These are phyloP conservation scores for Eupithecia exiguata DNA, from an alignment of 2,888 invertebrate species.

Conservation along the genomic window DNA sequence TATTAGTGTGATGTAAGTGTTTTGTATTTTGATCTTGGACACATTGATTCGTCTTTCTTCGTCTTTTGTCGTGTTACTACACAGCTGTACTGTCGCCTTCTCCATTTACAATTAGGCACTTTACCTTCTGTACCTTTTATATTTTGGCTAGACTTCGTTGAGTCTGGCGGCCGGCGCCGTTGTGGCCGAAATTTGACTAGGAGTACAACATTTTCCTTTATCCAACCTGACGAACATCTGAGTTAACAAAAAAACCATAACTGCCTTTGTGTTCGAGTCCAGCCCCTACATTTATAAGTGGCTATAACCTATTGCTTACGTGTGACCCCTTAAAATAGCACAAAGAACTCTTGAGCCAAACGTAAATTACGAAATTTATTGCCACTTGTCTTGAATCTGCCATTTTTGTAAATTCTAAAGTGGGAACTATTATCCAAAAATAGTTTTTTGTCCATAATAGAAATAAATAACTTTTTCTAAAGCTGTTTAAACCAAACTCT, in stretches of 20 bases:
- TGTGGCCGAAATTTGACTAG: neutral
- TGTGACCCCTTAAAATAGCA: conserved; percentile 21
- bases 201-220: neutral
- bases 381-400: conserved; percentile 20
- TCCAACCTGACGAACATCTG: neutral
- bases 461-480: neutral
- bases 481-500: neutral
- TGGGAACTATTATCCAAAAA: conserved; percentile 16
- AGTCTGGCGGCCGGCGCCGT: neutral
- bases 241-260: neutral
- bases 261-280: neutral
- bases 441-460: neutral
- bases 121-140: too few species aligned
- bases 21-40: conserved; percentile 25
- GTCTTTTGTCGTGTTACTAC: neutral
- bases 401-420: conserved; percentile 31
- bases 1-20: conserved; percentile 53
- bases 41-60: conserved; percentile 3
- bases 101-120: too few species aligned
- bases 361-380: conserved; percentile 41
- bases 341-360: conserved; percentile 20
- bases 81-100: neutral
- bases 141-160: too few species aligned
- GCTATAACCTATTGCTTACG: neutral
- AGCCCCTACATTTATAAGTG: neutral